These are phyloP conservation scores for Paguma larvata DNA, from an alignment of 2,797 vertebrate genomes.

Conservation along the genomic window DNA sequence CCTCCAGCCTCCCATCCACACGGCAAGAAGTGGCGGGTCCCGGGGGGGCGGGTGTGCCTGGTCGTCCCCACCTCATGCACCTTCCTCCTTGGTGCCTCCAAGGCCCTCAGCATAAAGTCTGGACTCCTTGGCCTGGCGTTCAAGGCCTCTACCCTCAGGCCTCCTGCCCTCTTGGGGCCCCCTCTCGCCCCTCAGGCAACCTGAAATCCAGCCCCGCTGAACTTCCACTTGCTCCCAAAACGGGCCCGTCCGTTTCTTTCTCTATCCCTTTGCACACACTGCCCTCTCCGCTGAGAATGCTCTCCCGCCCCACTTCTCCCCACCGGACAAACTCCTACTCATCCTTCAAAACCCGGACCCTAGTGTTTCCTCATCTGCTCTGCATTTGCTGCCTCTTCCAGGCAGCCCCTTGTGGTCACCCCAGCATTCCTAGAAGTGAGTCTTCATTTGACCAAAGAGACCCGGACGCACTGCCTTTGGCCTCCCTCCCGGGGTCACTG, in stretches of 20 bases:
- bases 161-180: fast-evolving
- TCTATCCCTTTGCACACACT: neutral
- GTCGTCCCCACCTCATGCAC: too few relatives aligned
- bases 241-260: neutral
- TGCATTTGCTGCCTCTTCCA: neutral
- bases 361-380: neutral
- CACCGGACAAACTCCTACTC: neutral
- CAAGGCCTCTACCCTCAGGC: neutral
- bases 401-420: neutral
- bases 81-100: neutral
- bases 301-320: neutral
- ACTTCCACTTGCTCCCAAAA: neutral
- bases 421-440: neutral
- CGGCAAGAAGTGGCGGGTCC: neutral
- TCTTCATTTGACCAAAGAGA: slow-evolving; percentile 3
- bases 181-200: neutral
- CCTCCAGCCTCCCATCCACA: too few relatives aligned
- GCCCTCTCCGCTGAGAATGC: neutral
- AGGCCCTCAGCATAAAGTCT: neutral
- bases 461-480: neutral
- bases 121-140: neutral
- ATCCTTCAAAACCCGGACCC: neutral
- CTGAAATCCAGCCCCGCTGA: neutral
- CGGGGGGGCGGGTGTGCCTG: neutral
- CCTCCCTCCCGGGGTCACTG: neutral